These are phyloP conservation scores for Macrosteles quadrilineatus DNA, from an alignment of 1,140 invertebrate species.

Conservation along the genomic window DNA sequence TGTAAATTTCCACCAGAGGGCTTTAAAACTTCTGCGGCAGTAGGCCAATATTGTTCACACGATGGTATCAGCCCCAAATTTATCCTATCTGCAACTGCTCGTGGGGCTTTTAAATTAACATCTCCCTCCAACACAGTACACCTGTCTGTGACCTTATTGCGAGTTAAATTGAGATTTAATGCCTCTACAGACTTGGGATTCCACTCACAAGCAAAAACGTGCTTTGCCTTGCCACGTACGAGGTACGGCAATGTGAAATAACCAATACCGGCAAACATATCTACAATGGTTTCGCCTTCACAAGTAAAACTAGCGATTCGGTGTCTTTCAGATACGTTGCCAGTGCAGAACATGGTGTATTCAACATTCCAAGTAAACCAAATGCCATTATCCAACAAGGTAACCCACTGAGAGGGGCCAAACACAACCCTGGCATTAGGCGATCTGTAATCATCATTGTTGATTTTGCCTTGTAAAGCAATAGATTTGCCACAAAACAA, in stretches of 20 bases:
- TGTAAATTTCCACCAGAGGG: slow-evolving; percentile 57
- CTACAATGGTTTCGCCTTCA: slow-evolving; percentile 57
- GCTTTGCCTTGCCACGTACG: slow-evolving; percentile 56
- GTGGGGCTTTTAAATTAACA: slow-evolving; percentile 55
- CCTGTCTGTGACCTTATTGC: slow-evolving; percentile 55
- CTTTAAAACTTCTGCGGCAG: slow-evolving; percentile 58
- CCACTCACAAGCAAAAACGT: slow-evolving; percentile 66
- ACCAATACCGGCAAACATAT: slow-evolving; percentile 67
- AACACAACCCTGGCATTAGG: slow-evolving; percentile 37
- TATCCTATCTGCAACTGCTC: slow-evolving; percentile 59
- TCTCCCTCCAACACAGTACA: slow-evolving; percentile 60
- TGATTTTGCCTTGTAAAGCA: slow-evolving; percentile 37
- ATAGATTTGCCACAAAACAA: slow-evolving; percentile 30
- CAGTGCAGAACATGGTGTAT: slow-evolving; percentile 62
- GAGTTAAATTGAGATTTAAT: slow-evolving; percentile 54
- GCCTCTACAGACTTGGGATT: slow-evolving; percentile 61
- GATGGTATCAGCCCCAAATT: slow-evolving; percentile 64
- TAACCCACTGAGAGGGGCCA: slow-evolving; percentile 35
- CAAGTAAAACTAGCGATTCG: slow-evolving; percentile 57
- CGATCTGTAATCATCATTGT: slow-evolving; percentile 38
- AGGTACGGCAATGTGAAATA: slow-evolving; percentile 65
- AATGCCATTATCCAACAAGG: slow-evolving; percentile 39
- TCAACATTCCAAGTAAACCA: slow-evolving; percentile 58
- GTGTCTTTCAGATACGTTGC: slow-evolving; percentile 63
- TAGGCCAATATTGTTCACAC: slow-evolving; percentile 55